Percentiles rank a stretch among this genome's conserved stretches.
Evolutionary conservation across 2,888 invertebrate genomes (phyloP).

Genomic region (Cantharis nigra): DNA sequence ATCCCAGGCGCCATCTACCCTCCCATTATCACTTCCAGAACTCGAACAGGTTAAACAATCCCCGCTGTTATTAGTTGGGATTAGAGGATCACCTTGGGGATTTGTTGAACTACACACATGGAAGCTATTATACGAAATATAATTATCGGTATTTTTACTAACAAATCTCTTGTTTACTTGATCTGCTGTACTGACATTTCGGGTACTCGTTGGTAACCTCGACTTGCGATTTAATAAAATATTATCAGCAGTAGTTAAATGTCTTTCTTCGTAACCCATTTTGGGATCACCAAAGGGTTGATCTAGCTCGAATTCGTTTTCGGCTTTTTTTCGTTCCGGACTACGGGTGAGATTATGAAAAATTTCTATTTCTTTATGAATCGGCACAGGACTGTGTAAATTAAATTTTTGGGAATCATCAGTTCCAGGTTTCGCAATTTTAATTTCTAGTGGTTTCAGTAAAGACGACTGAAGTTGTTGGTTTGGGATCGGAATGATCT

Average conservation of each 20-base stretch:
- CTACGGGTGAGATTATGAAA: constrained; percentile 71
- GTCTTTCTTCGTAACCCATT: constrained; percentile 5
- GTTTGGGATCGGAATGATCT: neutral
- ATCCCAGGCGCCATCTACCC: constrained; percentile 58
- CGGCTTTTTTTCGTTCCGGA: constrained; percentile 50
- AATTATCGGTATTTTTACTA: neutral
- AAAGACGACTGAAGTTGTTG: neutral
- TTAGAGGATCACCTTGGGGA: constrained; percentile 34
- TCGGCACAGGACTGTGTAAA: constrained; percentile 52
- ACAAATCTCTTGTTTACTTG: constrained; percentile 8
- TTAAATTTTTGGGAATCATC: neutral
- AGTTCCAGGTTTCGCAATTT: neutral
- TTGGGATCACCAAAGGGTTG: neutral
- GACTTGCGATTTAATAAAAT: constrained; percentile 16
- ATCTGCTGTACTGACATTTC: constrained; percentile 34
- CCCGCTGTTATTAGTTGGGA: constrained; percentile 45
- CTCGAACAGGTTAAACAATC: constrained; percentile 58
- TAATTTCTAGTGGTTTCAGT: constrained; percentile 4
- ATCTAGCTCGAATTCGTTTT: neutral
- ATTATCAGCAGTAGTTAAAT: constrained; percentile 31
- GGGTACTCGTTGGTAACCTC: neutral
- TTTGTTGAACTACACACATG: constrained; percentile 32
- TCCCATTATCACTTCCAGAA: constrained; percentile 39
- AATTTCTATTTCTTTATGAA: constrained; percentile 69
- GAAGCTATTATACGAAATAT: constrained; percentile 34